These are phyloP conservation scores for Lagocephalus sceleratus DNA, from an alignment of 2,797 vertebrate genomes.

Conservation along the genomic window DNA sequence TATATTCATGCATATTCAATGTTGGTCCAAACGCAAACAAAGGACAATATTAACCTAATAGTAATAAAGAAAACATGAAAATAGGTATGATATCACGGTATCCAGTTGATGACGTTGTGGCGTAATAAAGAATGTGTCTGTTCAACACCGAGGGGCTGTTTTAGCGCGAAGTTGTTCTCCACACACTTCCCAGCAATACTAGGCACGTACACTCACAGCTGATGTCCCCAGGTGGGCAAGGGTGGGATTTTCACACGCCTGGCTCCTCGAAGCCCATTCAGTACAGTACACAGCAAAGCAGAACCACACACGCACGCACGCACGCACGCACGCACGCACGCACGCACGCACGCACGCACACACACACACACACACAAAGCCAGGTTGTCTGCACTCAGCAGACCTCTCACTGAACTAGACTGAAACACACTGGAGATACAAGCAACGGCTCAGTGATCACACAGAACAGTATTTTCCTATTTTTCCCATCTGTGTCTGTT, in stretches of 20 bases:
- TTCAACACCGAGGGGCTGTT: constrained; percentile 48
- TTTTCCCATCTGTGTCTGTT: neutral
- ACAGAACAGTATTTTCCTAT: neutral
- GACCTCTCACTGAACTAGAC: neutral
- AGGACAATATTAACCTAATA: no score
- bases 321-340: constrained; percentile 13
- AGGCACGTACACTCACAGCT: constrained; percentile 39
- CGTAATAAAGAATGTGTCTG: constrained; percentile 54
- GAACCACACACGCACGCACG: constrained; percentile 54
- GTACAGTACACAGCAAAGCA: constrained; percentile 74
- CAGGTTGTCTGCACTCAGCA: neutral
- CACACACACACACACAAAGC: constrained; percentile 9
- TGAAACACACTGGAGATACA: neutral
- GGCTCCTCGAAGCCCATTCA: constrained; percentile 69
- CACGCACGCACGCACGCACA: constrained; percentile 11
- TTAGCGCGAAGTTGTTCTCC: constrained; percentile 37
- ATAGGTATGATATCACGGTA: constrained; percentile 48
- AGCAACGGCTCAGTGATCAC: neutral
- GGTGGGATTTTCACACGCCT: constrained; percentile 76
- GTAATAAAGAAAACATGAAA: no score
- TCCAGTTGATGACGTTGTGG: constrained; percentile 58
- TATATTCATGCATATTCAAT: no score
- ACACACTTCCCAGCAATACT: constrained; percentile 37
- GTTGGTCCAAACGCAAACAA: no score
- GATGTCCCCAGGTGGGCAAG: constrained; percentile 63